Evolutionary conservation across 2,797 vertebrate genomes (phyloP), one percentile per base, ranked within the genome.

Genomic region (Glossophaga mutica): DNA sequence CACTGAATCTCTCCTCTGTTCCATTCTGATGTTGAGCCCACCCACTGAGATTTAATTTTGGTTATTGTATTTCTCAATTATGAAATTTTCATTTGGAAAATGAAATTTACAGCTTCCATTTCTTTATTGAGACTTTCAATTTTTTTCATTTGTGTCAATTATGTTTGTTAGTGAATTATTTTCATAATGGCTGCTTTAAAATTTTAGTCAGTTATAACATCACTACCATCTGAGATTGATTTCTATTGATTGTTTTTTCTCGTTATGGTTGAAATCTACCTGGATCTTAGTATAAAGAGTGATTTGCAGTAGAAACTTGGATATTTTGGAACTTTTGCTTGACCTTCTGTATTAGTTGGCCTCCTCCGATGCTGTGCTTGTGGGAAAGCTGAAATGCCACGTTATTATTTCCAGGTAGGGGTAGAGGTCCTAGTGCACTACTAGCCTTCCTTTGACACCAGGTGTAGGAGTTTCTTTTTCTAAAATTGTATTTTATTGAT

Each of bases 161-260:
- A 22, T 55, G 21, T 55, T 55, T 55, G 5, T 7, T 55, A 55
- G 22, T 55, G 52, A 55, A 22, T 21, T 55, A 55, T 55, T 55
- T 55, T 55, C 21, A 22, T 22, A 52, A 55, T 55, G 52, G 52
- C 52, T 55, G 52, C 52, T 55, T 6, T 55, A 55, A 22, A 22
- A 55, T 55, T 21, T 55, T 55, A 19, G 21, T 22, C 21, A 55
- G 52, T 55, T 55, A 42, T 84, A 48, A 57, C 7, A 21, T 70
- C 29, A 6, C 0, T 34, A 19, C 62, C 22, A 5, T 5, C n/a
- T 19, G 4, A 1, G 5, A 4, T 15, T 62, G 22, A 10, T 11
- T 34, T 90, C 81, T 78, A 8, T 42, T 42, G n/a, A 26, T 73
- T 48, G 9, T 6, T 6, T 24, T 42, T 71, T 71, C 87, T 71